These are phyloP conservation scores for Noctua janthina DNA, from an alignment of 2,888 invertebrate species.

Conservation along the genomic window DNA sequence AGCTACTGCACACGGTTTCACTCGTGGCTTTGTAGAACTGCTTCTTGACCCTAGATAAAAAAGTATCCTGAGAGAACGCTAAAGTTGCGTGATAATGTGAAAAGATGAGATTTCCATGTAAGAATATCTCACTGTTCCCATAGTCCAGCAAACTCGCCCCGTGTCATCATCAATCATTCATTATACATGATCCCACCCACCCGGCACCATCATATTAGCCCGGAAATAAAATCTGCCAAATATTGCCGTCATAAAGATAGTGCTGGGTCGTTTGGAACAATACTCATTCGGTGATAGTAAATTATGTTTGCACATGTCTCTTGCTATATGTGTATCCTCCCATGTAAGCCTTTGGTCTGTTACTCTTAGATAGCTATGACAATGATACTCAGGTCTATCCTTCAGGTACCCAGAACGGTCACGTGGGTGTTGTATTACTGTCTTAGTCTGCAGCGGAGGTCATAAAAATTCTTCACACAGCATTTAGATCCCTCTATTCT, in stretches of 20 bases:
- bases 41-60: not conserved
- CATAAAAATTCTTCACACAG: slow-evolving; percentile 70
- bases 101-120: not conserved
- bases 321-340: not conserved
- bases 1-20: not conserved
- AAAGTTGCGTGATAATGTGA: not conserved
- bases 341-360: not conserved
- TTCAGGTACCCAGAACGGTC: slow-evolving; percentile 2
- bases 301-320: slow-evolving; percentile 7
- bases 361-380: not conserved
- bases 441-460: slow-evolving; percentile 35
- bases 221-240: not conserved
- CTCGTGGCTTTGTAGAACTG: not conserved
- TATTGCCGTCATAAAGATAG: slow-evolving; percentile 8
- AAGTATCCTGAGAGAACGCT: not conserved
- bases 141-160: not conserved
- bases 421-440: not conserved
- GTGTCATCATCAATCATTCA: slow-evolving; percentile 10
- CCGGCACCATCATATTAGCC: not conserved
- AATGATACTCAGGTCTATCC: not conserved
- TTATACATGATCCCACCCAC: not conserved
- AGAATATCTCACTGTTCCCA: not conserved
- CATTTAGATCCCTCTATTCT: slow-evolving; percentile 51
- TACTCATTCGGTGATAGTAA: slow-evolving; percentile 13
- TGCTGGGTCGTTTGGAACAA: not conserved